Percentiles rank a stretch among this genome's conserved stretches.
Conservation (phyloP, 1,140 invertebrate species). For the Nephila pilipes region DNA sequence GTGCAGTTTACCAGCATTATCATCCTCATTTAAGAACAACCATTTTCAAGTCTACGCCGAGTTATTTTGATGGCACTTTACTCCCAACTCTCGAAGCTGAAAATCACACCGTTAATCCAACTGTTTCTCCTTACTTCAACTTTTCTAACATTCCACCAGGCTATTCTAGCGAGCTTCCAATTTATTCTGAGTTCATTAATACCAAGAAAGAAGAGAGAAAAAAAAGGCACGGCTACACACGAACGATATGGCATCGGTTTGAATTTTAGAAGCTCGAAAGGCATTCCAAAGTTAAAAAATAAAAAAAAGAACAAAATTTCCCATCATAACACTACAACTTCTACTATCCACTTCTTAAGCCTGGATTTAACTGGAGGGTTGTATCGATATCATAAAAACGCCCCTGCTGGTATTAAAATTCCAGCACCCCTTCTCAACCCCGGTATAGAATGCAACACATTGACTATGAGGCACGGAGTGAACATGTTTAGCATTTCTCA, state of each 20-base stretch:
- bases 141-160: background rate
- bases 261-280: background rate
- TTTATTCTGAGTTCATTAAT: constrained; percentile 16
- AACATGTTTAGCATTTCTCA: constrained; percentile 55
- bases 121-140: background rate
- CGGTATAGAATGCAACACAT: background rate
- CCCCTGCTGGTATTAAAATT: constrained; percentile 47
- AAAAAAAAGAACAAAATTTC: background rate
- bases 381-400: constrained; percentile 48
- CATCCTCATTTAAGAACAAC: background rate
- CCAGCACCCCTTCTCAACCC: background rate
- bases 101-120: background rate
- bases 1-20: background rate
- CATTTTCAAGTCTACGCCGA: background rate
- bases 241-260: background rate
- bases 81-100: background rate
- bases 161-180: background rate
- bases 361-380: constrained; percentile 17
- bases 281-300: background rate
- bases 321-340: constrained; percentile 19
- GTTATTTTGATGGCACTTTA: background rate
- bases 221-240: background rate
- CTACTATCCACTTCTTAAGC: constrained; percentile 32
- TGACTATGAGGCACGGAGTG: background rate
- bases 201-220: background rate